Conservation (phyloP, 64 coral and sea anemone species). For the Montipora sp. region DNA sequence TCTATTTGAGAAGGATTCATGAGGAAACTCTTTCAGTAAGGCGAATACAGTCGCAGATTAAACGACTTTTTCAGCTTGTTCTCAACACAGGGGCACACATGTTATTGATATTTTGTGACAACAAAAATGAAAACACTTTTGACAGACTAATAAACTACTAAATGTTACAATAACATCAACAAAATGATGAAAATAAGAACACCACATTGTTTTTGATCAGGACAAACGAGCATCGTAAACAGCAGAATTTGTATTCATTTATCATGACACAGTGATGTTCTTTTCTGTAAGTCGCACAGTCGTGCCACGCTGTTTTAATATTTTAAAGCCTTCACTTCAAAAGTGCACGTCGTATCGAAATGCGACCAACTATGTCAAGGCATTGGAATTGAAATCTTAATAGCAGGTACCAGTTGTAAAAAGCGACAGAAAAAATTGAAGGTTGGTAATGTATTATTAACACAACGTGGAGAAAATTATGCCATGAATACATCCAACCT, state of each 20-base stretch:
- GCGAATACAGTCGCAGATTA: too few relatives aligned
- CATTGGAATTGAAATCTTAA: not conserved
- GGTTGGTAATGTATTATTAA: constrained; percentile 6
- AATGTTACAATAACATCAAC: not conserved
- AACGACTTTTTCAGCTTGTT: not conserved
- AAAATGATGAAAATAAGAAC: not conserved
- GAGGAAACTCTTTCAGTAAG: too few relatives aligned
- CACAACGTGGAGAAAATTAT: constrained; percentile 12
- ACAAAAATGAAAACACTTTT: not conserved
- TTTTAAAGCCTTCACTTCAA: not conserved
- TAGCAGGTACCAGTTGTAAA: constrained; percentile 31
- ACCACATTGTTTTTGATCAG: not conserved
- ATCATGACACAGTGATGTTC: not conserved
- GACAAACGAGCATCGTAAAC: not conserved
- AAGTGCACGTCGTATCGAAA: not conserved
- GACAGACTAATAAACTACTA: not conserved
- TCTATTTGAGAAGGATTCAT: too few relatives aligned
- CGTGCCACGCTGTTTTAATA: constrained; percentile 30
- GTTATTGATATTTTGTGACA: not conserved
- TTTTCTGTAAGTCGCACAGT: not conserved
- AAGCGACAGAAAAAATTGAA: not conserved
- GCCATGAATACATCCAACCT: not conserved
- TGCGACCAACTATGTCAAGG: not conserved
- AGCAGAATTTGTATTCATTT: not conserved
- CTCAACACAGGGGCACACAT: not conserved